Percentiles rank a stretch among this genome's conserved stretches.
phyloP scores from a whole-genome alignment of 2,113 vertebrate genomes.

The Thamnophis sirtalis region DNA sequence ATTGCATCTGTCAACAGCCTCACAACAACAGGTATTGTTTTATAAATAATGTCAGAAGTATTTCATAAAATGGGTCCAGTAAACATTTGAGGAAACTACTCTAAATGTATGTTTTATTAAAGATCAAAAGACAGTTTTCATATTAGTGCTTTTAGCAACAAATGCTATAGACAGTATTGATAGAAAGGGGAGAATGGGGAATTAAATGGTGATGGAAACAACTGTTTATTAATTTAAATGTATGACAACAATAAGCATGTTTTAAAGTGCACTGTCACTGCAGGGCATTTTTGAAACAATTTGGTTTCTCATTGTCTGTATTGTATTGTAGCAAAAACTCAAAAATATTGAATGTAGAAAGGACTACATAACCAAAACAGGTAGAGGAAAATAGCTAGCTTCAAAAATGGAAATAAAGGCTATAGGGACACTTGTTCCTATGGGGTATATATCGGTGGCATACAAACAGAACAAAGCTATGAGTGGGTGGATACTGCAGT shows the following conservation, averaged over 20 bases:
- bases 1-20: slow-evolving; percentile 86
- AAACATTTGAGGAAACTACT: background rate
- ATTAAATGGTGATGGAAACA: background rate
- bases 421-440: background rate
- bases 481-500: background rate
- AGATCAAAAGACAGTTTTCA: background rate
- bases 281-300: background rate
- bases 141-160: background rate
- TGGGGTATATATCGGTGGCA: background rate
- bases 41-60: background rate
- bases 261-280: background rate
- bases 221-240: background rate
- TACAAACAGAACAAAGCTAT: background rate
- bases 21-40: slow-evolving; percentile 83
- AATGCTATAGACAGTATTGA: background rate
- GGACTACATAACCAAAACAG: background rate
- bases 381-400: background rate
- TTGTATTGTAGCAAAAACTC: background rate
- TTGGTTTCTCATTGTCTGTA: background rate
- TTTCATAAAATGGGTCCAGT: background rate
- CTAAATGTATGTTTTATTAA: background rate
- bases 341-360: background rate
- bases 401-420: background rate
- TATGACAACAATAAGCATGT: background rate
- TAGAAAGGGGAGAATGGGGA: background rate